phyloP scores from a whole-genome alignment of 2,888 invertebrate species.

The Vannuccia rotundouncinata region DNA sequence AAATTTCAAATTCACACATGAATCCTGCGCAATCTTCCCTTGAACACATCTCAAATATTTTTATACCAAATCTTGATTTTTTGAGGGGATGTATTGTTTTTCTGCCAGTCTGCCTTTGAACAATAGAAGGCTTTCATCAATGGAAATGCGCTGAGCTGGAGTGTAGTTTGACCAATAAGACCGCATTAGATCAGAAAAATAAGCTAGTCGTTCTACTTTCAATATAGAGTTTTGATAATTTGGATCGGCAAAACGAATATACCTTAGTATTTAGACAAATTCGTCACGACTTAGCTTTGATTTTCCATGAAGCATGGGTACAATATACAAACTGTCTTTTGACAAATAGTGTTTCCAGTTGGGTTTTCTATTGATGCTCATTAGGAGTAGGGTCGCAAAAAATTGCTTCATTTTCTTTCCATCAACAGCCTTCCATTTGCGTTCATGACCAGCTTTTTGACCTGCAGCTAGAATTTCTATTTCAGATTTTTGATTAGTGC shows the following conservation, averaged over 20 bases:
- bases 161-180: background rate
- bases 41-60: background rate
- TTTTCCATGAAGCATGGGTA: background rate
- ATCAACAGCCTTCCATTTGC: background rate
- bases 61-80: background rate
- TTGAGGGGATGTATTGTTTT: background rate
- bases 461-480: background rate
- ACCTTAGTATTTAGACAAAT: background rate
- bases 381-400: background rate
- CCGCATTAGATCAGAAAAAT: background rate
- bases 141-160: background rate
- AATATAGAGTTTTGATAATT: background rate
- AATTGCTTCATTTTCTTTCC: background rate
- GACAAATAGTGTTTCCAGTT: background rate
- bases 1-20: background rate
- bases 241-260: background rate
- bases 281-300: background rate
- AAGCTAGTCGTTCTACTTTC: background rate
- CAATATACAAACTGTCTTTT: background rate
- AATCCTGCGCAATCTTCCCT: background rate
- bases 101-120: background rate
- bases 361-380: background rate
- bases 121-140: background rate
- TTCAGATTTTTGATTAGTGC: background rate
- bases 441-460: background rate